Conservation (phyloP, 1,140 invertebrate genomes). For the Pogonognathellus flavescens region DNA sequence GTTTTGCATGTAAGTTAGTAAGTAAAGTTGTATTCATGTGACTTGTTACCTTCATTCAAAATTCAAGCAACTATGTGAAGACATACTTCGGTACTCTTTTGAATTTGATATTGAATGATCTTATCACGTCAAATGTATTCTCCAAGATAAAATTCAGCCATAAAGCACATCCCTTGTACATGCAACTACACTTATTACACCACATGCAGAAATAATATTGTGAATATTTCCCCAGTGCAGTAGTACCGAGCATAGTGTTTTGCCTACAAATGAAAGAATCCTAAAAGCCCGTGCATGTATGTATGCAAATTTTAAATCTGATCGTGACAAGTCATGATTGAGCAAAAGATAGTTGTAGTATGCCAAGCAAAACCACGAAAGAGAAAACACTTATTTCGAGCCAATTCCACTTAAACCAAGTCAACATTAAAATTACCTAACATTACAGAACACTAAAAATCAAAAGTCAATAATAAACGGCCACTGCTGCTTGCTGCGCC, state of each 20-base stretch:
- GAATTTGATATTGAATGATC: too few species aligned
- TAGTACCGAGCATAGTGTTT: conserved; percentile 2
- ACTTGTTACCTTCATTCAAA: too few species aligned
- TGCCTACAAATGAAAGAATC: conserved; percentile 1
- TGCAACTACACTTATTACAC: background rate
- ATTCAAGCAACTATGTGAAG: too few species aligned
- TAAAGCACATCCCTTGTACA: background rate
- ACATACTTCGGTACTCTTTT: too few species aligned
- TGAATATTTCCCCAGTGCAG: background rate
- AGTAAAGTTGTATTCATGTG: too few species aligned
- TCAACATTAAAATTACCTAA: background rate
- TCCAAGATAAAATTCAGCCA: too few species aligned
- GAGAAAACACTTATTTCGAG: background rate
- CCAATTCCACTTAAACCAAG: background rate
- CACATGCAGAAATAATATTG: too few species aligned
- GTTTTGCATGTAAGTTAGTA: too few species aligned
- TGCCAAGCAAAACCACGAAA: background rate
- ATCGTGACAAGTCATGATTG: conserved; percentile 19
- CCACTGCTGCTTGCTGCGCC: background rate
- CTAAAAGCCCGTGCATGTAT: background rate
- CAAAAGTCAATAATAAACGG: background rate
- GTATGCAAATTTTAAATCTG: conserved; percentile 7
- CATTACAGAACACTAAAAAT: background rate
- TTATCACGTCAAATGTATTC: too few species aligned
- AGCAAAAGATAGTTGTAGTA: background rate